Evolutionary conservation across 1,140 invertebrate species (phyloP), one percentile per base, ranked within the genome.

Genomic region (Mactra quadrangularis): DNA sequence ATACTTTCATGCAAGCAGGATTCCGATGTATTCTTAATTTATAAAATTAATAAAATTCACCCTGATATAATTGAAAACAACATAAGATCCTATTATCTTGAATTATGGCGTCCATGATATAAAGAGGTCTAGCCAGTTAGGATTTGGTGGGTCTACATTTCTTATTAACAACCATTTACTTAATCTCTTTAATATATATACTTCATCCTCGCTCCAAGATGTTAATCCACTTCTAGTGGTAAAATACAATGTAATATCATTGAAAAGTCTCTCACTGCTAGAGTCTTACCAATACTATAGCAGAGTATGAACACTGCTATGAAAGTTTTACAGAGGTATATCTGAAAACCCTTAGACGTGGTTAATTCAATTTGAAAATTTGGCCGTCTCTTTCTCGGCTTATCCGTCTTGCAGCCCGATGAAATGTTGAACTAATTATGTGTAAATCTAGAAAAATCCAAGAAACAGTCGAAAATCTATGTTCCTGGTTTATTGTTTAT

Each of bases 341-440:
- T 19, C 33, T 64, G 7, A n/a, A 45, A 64, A 64, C 11, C 25
- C 4, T 47, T 50, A 50, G 27, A n/a, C 41, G 13, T 17, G 22
- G 22, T 22, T 68, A 68, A 68, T 68, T n/a, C n/a, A n/a, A n/a
- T n/a, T n/a, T 68, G 64, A 68, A 68, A 68, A 6, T 68, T 68
- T 38, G 64, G 64, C 64, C 45, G 64, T 68, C 22, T 50, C 64
- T 27, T 19, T 68, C 64, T 31, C 3, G n/a, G 52, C 52, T 22
- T 19, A 22, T 22, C 25, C 35, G 6, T 15, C 38, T 41, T 6
- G 38, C 33, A 68, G 64, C 27, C 64, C n/a, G 41, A 33, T 7
- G 19, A 15, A 68, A 68, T 50, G 64, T 31, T 68, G 38, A 68
- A 68, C 64, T 68, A 68, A 68, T 68, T 68, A 68, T 45, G 13